phyloP scores from a whole-genome alignment of 2,888 invertebrate species.

The Apocheima hispidaria region DNA sequence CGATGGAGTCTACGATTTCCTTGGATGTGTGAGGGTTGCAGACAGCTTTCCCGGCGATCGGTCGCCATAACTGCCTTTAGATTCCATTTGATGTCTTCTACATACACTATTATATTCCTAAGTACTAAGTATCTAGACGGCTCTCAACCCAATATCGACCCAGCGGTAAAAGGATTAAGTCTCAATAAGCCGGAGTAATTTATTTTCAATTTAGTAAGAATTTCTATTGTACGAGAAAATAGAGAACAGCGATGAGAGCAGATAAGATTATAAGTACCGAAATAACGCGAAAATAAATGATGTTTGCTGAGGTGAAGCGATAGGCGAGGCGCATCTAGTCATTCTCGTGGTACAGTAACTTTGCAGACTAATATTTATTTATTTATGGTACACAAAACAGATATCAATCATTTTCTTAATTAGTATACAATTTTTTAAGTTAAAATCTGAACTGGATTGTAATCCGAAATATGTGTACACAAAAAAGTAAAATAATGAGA shows the following conservation, averaged over 20 bases:
- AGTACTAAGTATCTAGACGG: conserved; percentile 20
- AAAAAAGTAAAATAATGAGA: too few species aligned
- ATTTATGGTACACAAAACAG: too few species aligned
- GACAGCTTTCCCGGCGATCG: conserved; percentile 39
- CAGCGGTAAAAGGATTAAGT: conserved; percentile 24
- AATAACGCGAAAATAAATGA: conserved; percentile 5
- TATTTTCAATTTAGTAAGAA: conserved; percentile 29
- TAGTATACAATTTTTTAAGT: too few species aligned
- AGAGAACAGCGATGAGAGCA: conserved; percentile 9
- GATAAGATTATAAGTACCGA: conserved; percentile 8
- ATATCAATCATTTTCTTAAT: too few species aligned
- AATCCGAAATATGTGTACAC: too few species aligned
- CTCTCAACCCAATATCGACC: conserved; percentile 25
- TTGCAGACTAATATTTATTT: neutral
- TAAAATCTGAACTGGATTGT: too few species aligned
- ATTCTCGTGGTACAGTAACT: conserved; percentile 2
- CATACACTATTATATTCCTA: conserved; percentile 14
- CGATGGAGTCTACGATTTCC: conserved; percentile 32
- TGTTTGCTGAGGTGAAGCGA: neutral
- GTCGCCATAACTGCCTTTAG: conserved; percentile 58
- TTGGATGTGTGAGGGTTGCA: conserved; percentile 37
- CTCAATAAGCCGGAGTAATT: conserved; percentile 21
- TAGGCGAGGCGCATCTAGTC: neutral
- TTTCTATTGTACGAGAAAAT: conserved; percentile 31
- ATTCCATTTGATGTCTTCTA: conserved; percentile 29